phyloP scores from a whole-genome alignment of 2,888 invertebrate genomes.

The Zaprionus bogoriensis region DNA sequence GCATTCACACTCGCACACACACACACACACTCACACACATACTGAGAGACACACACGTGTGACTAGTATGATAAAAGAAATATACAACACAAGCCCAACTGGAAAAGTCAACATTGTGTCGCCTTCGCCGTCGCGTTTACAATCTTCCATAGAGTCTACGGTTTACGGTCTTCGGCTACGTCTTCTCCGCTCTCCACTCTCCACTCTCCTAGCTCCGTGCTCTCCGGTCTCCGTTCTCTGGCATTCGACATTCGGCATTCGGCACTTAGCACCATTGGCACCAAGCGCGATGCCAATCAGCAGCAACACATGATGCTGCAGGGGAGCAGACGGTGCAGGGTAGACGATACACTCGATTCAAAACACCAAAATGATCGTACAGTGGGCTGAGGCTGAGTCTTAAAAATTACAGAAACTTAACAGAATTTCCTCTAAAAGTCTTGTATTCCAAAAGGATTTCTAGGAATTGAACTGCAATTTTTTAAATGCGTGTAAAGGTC shows the following conservation, averaged over 20 bases:
- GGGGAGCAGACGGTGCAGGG: background rate
- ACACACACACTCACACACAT: constrained; percentile 8
- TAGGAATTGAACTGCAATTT: background rate
- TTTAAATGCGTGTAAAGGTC: no score
- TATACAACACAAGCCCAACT: constrained; percentile 47
- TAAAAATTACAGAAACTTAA: background rate
- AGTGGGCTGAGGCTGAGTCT: constrained; percentile 16
- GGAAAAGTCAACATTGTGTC: constrained; percentile 71
- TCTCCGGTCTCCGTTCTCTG: constrained; percentile 11
- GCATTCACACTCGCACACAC: constrained; percentile 26
- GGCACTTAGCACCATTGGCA: constrained; percentile 77
- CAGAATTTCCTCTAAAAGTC: background rate
- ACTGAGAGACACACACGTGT: constrained; percentile 20
- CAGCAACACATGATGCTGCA: constrained; percentile 21
- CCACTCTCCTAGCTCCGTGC: constrained; percentile 7
- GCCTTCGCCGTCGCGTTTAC: constrained; percentile 34
- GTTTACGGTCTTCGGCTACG: background rate
- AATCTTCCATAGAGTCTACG: constrained; percentile 25
- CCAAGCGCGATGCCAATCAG: constrained; percentile 70
- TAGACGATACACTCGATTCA: constrained; percentile 6
- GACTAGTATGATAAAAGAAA: constrained; percentile 33
- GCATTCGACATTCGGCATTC: constrained; percentile 73
- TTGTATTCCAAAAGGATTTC: background rate
- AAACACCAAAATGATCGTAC: constrained; percentile 32
- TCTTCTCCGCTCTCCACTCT: constrained; percentile 25